Conservation (phyloP, 37 sponge, comb jelly and placozoan species). For the Theonella swinhoei region DNA sequence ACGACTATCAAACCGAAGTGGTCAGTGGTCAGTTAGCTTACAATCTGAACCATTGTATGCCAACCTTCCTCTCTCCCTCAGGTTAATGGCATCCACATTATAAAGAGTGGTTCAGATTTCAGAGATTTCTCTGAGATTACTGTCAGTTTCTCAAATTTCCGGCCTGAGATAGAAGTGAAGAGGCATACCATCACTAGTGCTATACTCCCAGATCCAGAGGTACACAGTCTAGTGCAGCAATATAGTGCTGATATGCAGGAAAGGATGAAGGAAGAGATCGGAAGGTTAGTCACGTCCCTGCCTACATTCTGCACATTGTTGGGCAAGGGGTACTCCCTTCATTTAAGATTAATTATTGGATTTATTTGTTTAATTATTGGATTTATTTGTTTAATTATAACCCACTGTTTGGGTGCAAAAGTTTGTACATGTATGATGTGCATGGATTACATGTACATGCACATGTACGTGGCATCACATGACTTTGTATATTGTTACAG, state of each 20-base stretch:
- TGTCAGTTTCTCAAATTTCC: conserved; percentile 11
- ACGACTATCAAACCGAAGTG: conserved; percentile 68
- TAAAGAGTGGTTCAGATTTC: conserved; percentile 90
- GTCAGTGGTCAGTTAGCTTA: too few relatives aligned
- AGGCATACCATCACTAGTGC: conserved; percentile 53
- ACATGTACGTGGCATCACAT: too few relatives aligned
- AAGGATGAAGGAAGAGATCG: neutral
- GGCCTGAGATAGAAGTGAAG: conserved; percentile 21
- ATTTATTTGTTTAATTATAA: neutral
- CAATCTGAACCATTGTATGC: neutral
- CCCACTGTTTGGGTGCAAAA: too few relatives aligned
- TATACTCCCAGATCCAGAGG: conserved; percentile 34
- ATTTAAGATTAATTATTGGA: neutral
- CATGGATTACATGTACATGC: too few relatives aligned
- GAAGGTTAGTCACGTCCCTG: neutral
- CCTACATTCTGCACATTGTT: too few relatives aligned
- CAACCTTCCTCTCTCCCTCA: neutral
- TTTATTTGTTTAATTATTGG: neutral
- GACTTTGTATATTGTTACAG: too few relatives aligned
- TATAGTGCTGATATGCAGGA: conserved; percentile 6
- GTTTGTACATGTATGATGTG: too few relatives aligned
- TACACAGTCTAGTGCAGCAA: conserved; percentile 47
- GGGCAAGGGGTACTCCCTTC: neutral
- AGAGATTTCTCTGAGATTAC: conserved; percentile 73
- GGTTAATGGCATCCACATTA: conserved; percentile 44